Base-by-base conservation (phyloP, 2,797 vertebrate species). In the Cheracebus regulus region DNA sequence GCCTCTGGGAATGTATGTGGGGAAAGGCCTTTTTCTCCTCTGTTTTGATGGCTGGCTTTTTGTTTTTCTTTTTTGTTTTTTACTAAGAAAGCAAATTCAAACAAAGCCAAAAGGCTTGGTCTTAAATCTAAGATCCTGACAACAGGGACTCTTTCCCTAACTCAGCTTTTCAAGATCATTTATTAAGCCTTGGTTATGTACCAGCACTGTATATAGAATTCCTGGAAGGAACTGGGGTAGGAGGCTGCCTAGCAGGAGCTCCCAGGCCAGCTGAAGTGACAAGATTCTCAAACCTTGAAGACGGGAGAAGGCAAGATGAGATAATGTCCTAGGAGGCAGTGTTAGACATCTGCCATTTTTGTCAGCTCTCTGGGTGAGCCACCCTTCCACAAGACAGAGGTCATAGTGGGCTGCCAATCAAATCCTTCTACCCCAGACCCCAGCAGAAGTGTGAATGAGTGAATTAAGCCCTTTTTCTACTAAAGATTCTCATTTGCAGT, bases 1-100 rank as follows among this genome's bases (percentile, higher is more conserved):
- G 73, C 95, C 90, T 83, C 92, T 95, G 90, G 61, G 80, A 46
- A 88, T 46, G 30, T 79, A 15, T 14, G 67, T 1, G 28, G 22
- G 85, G 88, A 64, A 92, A 93, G 67, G 39, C 17, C 61, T 67
- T 85, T 93, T 39, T 95, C 61, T 48, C 28, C 44, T 94, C 48
- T 88, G 44, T 67, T 93, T 91, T 78, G 41, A 81, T 86, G 90
- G 24, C 24, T 90, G 39, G 30, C 50, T 95, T 95, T 92, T 72
- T 58, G 33, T 81, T 88, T 76, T 93, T n/a, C 73, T 76, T 90
- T 96, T 96, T 95, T 90, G 76, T 96, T 97, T 89, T 89, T 92
- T 44, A 15, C 55, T 90, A 72, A 33, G 95, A 88, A 90, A 76
- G 11, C 41, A 73, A 95, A 97, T 39, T 73, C 33, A 84, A 96